Evolutionary conservation across 2,113 vertebrate genomes (phyloP).

Genomic region (Megaleporinus macrocephalus): DNA sequence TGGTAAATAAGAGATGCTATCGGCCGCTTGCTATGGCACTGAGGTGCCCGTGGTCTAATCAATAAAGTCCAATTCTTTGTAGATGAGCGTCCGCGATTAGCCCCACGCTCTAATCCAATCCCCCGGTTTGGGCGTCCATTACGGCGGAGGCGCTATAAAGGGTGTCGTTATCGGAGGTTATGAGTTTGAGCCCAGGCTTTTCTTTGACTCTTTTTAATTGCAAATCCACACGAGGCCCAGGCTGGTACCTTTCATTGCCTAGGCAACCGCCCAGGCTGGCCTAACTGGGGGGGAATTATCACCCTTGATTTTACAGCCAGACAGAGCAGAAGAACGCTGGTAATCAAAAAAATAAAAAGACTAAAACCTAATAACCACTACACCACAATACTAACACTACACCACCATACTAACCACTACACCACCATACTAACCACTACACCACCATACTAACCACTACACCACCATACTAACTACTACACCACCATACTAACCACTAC

Average conservation of each 20-base stretch:
- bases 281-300: constrained; percentile 37
- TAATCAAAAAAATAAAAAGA: background rate
- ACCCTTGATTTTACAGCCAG: constrained; percentile 8
- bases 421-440: too few relatives aligned
- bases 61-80: constrained; percentile 78
- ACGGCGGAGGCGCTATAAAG: constrained; percentile 62
- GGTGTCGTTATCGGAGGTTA: constrained; percentile 66
- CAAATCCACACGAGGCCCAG: constrained; percentile 59
- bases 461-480: too few relatives aligned
- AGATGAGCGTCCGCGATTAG: constrained; percentile 77
- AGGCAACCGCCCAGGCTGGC: constrained; percentile 39
- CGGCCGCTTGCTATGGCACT: constrained; percentile 68
- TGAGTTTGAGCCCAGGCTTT: constrained; percentile 61
- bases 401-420: too few relatives aligned
- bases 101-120: constrained; percentile 70
- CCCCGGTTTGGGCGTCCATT: constrained; percentile 69
- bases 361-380: too few relatives aligned
- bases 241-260: constrained; percentile 52
- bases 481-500: too few relatives aligned
- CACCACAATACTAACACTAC: too few relatives aligned
- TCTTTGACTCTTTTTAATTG: constrained; percentile 65
- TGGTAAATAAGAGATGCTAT: constrained; percentile 83
- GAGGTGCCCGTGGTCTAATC: constrained; percentile 75
- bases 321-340: constrained; percentile 9
- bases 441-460: too few relatives aligned